Evolutionary conservation across 2,888 invertebrate species (phyloP).

Genomic region (Augiades crinisus): DNA sequence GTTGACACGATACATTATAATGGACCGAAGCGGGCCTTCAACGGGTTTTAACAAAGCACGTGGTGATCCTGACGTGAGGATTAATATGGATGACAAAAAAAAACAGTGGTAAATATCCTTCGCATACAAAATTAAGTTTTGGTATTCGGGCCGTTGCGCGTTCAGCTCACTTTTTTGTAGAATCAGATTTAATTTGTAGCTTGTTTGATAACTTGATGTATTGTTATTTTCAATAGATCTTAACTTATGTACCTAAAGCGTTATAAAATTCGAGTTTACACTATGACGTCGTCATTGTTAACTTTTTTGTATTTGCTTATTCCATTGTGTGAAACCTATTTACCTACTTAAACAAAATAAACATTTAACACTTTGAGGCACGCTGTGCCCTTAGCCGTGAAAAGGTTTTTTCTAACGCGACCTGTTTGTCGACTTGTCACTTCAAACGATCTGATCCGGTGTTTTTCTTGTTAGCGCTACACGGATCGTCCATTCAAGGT

Average conservation of each 20-base stretch:
- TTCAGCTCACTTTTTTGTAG: constrained; percentile 14
- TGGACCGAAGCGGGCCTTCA: constrained; percentile 68
- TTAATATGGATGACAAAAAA: constrained; percentile 77
- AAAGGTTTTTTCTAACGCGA: constrained; percentile 24
- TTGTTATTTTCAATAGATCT: constrained; percentile 7
- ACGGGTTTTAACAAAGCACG: constrained; percentile 78
- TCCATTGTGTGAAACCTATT: constrained; percentile 17
- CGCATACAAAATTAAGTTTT: constrained; percentile 66
- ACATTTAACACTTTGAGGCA: constrained; percentile 17
- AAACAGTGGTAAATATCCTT: constrained; percentile 55
- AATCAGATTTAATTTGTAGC: constrained; percentile 53
- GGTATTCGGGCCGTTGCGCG: constrained; percentile 40
- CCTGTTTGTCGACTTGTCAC: constrained; percentile 54
- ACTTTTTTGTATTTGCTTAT: constrained; percentile 10
- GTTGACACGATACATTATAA: constrained; percentile 80
- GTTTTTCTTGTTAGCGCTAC: constrained; percentile 24
- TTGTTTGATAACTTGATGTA: constrained; percentile 32
- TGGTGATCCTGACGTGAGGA: constrained; percentile 78
- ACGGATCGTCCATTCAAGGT: constrained; percentile 18
- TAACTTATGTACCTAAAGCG: constrained; percentile 3
- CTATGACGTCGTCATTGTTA: not conserved
- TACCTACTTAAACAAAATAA: constrained; percentile 25
- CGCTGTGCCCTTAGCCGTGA: constrained; percentile 23
- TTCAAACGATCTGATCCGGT: constrained; percentile 39
- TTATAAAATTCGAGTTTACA: constrained; percentile 13